Evolutionary conservation across 2,888 invertebrate species (phyloP), one percentile per base, ranked within the genome.

Genomic region (Papilio demoleus): DNA sequence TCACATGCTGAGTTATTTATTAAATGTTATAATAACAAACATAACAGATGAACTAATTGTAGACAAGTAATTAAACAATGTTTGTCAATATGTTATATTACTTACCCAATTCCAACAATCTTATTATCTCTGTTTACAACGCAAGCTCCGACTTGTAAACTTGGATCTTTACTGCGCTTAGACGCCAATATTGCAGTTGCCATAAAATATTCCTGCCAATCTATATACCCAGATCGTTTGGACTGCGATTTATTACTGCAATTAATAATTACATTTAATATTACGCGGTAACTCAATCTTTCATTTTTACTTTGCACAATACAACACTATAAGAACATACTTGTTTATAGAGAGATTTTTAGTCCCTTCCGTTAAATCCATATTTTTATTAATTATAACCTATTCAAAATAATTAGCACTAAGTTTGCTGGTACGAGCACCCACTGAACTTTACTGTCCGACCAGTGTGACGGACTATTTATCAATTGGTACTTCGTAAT

Each of bases 181-280:
- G 98, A 97, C 1, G 98, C 96, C 31, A 99, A 91, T 80, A 98
- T 95, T 2, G 99, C 98, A 9, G 96, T 94, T 0, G 97, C 96
- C 99, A 99, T 99, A 82, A 99, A 99, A 87, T 98, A 99, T 74
- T 99, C 99, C 70, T 95, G 93, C 99, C 99, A 99, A 47, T 94
- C 94, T 36, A 99, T 84, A 79, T 96, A 97, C 72, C 94, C 94
- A 42, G 81, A 75, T 47, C 96, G 90, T 85, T 96, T 96, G 8
- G 66, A 77, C 67, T 79, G 80, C n/a, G 71, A 45, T 62, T 77
- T 74, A 4, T 71, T 65, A 50, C 77, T 78, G 59, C 24, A 72
- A 74, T 59, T 22, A 17, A 34, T 45, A 53, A 31, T 56, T n/a
- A 56, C 11, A 2, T 31, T 11, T 31, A n/a, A 9, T 5, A 31